phyloP scores from a whole-genome alignment of 2,113 vertebrate species.

The Saguinus imperator region DNA sequence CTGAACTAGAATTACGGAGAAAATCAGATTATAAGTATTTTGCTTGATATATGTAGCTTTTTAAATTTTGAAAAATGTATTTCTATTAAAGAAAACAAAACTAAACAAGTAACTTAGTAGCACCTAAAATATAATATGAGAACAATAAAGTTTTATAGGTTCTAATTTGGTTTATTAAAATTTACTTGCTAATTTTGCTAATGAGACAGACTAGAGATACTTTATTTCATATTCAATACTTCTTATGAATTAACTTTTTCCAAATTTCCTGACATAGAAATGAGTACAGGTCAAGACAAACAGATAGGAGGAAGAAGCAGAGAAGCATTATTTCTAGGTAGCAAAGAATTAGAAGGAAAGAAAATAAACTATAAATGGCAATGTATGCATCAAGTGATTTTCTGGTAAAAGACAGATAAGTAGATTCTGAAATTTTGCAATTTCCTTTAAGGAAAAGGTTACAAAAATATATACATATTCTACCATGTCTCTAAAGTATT shows the following conservation, averaged over 20 bases:
- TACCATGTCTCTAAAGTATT: background rate
- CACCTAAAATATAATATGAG: conserved; percentile 3
- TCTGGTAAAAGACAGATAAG: background rate
- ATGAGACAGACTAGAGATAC: background rate
- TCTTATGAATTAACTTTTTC: conserved; percentile 5
- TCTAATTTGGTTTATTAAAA: conserved; percentile 20
- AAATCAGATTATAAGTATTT: background rate
- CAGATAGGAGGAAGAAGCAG: background rate
- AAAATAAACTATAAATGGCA: conserved; percentile 25
- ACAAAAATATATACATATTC: background rate
- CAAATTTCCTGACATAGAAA: background rate
- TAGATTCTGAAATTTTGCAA: background rate
- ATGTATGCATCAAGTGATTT: background rate
- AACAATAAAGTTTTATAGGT: background rate
- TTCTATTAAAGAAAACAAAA: conserved; percentile 8
- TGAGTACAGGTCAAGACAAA: background rate
- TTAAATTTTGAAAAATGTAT: conserved; percentile 42
- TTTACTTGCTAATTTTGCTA: background rate
- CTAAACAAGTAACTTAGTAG: background rate
- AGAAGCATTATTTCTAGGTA: background rate
- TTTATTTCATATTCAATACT: background rate
- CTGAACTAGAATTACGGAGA: background rate
- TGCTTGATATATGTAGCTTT: background rate
- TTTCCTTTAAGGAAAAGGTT: background rate
- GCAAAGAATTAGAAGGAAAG: background rate